Percentiles rank a stretch among this genome's conserved stretches.
These are phyloP conservation scores for Staurois parvus DNA, from an alignment of 2,797 vertebrate genomes.

Conservation along the genomic window DNA sequence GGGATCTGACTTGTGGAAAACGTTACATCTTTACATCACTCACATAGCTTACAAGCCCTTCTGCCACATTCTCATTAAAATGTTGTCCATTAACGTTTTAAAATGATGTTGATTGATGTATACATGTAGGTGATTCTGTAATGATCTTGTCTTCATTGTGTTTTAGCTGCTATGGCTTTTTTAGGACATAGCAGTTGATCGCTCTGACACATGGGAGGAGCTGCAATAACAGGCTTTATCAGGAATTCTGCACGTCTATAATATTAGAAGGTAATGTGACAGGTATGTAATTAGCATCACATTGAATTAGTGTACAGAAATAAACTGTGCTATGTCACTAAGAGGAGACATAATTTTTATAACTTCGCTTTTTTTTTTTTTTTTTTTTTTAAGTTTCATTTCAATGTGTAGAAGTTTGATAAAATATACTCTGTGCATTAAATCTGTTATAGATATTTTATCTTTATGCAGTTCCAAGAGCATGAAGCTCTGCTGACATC, in stretches of 20 bases:
- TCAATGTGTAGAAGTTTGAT: too few relatives aligned
- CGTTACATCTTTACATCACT: too few relatives aligned
- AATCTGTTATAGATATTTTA: too few relatives aligned
- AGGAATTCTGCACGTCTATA: conserved; percentile 70
- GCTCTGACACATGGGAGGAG: conserved; percentile 76
- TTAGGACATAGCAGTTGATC: conserved; percentile 79
- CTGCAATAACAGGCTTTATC: conserved; percentile 78
- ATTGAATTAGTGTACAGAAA: conserved; percentile 54
- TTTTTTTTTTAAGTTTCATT: neutral
- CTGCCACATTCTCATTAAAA: too few relatives aligned
- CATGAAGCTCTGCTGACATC: too few relatives aligned
- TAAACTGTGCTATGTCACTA: neutral
- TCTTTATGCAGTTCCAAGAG: too few relatives aligned
- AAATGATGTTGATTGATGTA: neutral
- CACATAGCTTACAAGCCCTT: too few relatives aligned
- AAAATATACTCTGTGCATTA: too few relatives aligned
- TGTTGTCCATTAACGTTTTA: too few relatives aligned
- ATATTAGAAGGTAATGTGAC: conserved; percentile 75
- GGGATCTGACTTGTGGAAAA: too few relatives aligned
- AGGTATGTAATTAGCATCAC: conserved; percentile 77
- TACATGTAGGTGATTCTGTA: conserved; percentile 55
- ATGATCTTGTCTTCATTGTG: conserved; percentile 71
- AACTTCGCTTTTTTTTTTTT: conserved; percentile 19
- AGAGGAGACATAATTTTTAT: neutral
- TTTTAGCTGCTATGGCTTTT: conserved; percentile 77